Evolutionary conservation across 92 coral and sea anemone genomes (phyloP).

Genomic region (Pocillopora meandrina): DNA sequence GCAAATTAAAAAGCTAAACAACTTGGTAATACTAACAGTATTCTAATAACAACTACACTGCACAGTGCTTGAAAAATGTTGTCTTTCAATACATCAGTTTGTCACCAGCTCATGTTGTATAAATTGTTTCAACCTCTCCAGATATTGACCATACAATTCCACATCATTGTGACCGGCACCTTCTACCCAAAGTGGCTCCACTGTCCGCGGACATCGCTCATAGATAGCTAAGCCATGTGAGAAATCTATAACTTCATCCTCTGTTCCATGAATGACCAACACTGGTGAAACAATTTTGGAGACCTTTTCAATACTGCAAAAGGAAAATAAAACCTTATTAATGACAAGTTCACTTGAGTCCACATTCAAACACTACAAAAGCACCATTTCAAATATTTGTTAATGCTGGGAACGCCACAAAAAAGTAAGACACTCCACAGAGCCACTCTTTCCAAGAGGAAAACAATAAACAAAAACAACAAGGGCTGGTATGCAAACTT

Average conservation of each 20-base stretch:
- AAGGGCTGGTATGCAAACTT: no score
- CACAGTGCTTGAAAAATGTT: neutral
- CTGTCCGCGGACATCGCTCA: constrained; percentile 96
- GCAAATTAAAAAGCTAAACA: neutral
- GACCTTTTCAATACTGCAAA: constrained; percentile 97
- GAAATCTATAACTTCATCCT: constrained; percentile 99
- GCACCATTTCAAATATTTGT: no score
- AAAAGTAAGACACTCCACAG: no score
- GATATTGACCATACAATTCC: constrained; percentile 98
- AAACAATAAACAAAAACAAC: no score
- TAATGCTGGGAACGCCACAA: no score
- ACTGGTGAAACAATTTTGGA: constrained; percentile 99
- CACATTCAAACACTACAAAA: no score
- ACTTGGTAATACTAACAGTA: neutral
- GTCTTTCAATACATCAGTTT: constrained; percentile 45
- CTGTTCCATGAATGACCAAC: constrained; percentile 96
- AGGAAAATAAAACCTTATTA: neutral
- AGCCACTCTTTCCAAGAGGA: no score
- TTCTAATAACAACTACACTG: neutral
- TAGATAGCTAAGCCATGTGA: constrained; percentile 97
- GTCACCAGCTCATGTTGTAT: constrained; percentile 95
- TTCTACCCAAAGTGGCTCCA: constrained; percentile 98
- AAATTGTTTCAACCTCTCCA: constrained; percentile 96
- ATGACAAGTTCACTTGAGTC: neutral
- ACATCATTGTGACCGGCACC: constrained; percentile 99